Percentiles rank a stretch among this genome's conserved stretches.
Conservation (phyloP, 2,113 vertebrate genomes). For the Miniopterus natalensis region DNA sequence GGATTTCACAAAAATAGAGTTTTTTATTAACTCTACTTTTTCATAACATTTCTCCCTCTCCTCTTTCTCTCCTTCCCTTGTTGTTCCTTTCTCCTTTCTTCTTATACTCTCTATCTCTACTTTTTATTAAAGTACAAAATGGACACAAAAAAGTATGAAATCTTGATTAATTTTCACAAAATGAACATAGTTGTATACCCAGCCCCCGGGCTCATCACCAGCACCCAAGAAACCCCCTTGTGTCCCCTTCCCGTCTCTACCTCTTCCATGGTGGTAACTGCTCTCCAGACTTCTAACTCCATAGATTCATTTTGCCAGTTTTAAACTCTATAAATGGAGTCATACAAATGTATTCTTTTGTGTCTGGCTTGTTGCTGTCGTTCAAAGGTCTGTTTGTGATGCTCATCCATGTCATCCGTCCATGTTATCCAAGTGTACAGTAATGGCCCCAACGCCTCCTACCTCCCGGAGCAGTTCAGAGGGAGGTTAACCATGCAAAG, state of each 20-base stretch:
- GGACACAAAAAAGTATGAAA: neutral
- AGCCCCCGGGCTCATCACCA: neutral
- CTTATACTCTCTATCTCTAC: neutral
- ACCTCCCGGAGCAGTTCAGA: neutral
- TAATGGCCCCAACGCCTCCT: neutral
- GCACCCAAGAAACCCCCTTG: neutral
- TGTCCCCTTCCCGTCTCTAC: neutral
- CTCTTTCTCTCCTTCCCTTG: neutral
- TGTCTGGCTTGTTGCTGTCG: neutral
- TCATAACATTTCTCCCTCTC: neutral
- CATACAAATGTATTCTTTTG: neutral
- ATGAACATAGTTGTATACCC: neutral
- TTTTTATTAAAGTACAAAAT: neutral
- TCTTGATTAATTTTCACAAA: neutral
- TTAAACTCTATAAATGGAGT: neutral
- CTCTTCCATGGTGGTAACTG: neutral
- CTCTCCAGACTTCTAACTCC: neutral
- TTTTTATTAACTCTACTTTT: neutral
- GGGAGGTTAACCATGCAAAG: constrained; percentile 35
- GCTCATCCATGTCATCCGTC: neutral
- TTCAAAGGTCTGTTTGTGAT: neutral
- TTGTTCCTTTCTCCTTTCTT: neutral
- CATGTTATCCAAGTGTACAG: neutral
- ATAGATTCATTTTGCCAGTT: neutral
- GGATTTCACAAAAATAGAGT: constrained; percentile 23